Percentiles rank a stretch among this genome's conserved stretches.
Conservation (phyloP, 2,888 invertebrate genomes). For the Diachrysia chrysitis region DNA sequence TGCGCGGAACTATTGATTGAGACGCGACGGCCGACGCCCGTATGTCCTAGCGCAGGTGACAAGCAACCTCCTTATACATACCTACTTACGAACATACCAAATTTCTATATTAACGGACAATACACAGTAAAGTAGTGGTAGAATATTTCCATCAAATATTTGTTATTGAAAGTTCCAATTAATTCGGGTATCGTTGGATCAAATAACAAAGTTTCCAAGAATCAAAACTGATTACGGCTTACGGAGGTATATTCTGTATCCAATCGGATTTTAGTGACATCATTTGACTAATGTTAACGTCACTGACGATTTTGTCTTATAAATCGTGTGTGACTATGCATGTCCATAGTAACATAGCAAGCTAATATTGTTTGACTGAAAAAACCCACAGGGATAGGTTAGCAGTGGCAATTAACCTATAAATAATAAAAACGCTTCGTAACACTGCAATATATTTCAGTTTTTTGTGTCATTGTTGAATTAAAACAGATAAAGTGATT, state of each 20-base stretch:
- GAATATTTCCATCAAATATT: background rate
- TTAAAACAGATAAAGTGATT: too few relatives aligned
- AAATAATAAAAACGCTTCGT: too few relatives aligned
- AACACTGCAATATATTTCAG: too few relatives aligned
- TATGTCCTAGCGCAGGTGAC: conserved; percentile 70
- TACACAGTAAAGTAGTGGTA: background rate
- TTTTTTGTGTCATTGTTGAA: too few relatives aligned
- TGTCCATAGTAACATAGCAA: too few relatives aligned
- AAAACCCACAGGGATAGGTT: too few relatives aligned
- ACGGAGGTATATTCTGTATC: background rate
- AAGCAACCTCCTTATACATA: conserved; percentile 60
- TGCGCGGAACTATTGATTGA: conserved; percentile 83
- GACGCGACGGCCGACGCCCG: conserved; percentile 73
- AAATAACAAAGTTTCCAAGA: conserved; percentile 2
- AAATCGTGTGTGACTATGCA: too few relatives aligned
- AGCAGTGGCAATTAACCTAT: too few relatives aligned
- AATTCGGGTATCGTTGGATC: background rate
- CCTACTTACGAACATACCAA: background rate
- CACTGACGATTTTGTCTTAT: too few relatives aligned
- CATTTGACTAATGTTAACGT: background rate
- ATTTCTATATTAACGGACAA: background rate
- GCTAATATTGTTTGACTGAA: too few relatives aligned
- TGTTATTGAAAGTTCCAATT: background rate
- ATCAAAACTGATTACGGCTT: background rate
- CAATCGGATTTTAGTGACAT: background rate